Base-by-base conservation (phyloP, 2,888 invertebrate species). In the Hypsopygia costalis region DNA sequence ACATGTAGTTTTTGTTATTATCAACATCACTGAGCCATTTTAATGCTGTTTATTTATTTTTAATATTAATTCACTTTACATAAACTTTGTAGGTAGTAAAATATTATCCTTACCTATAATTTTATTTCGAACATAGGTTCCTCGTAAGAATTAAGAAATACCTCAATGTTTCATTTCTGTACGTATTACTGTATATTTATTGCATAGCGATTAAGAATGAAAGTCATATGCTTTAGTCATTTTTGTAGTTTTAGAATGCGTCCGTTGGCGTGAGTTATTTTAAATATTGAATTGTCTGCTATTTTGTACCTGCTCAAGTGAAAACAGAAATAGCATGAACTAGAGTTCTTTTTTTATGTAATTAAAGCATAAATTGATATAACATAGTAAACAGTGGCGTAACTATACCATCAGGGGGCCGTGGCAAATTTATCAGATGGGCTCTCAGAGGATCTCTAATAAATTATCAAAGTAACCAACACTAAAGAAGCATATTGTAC, bases 191-290 rank as follows among this genome's bases (percentile, higher is more conserved):
- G 49, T 61, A 55, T 63, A 81, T 81, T 81, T 80, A 81, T 80
- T 80, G 56, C 16, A 16, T 60, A 79, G 71, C 49, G 46, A 57
- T 50, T 81, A 81, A 80, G 79, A 48, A 66, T 62, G 57, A 62
- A 58, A 86, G 85, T 85, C 86, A 66, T 69, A 25, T 65, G 70
- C 64, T 74, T 69, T 85, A 86, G 86, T 86, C 85, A 86, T 83
- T 85, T 76, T 80, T 60, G 63, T 85, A 81, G 74, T 52, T 48
- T 61, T 74, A 78, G 69, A 54, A 42, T 33, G 52, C 48, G 53
- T 41, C n/a, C 47, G 41, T 40, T 16, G 43, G 45, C 29, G 46
- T 53, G 30, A 47, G 51, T 47, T 54, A n/a, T n/a, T 46, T 50
- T 57, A 47, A 16, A 3, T 39, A 21, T 51, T 53, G 54, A 42